Conservation (phyloP, 2,797 vertebrate species). For the Cossypha niveicapilla region DNA sequence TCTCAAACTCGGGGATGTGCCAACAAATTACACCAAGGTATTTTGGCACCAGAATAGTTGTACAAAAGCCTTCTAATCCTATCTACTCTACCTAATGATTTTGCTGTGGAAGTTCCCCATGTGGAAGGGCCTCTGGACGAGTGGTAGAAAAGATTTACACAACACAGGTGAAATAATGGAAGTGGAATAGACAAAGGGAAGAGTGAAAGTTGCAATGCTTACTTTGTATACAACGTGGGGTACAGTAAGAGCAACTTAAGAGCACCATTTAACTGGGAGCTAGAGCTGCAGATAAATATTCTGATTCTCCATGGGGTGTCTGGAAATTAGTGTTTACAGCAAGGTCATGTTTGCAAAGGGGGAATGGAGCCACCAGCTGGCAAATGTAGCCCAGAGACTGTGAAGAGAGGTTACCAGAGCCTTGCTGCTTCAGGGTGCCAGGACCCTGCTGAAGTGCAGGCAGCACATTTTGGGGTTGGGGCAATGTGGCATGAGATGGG, state of each 20-base stretch:
- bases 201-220: not conserved
- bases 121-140: not conserved
- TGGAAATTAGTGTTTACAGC: conserved; percentile 2
- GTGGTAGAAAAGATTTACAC: not conserved
- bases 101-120: not conserved
- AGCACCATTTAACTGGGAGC: not conserved
- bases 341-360: conserved; percentile 5
- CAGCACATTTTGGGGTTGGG: not conserved
- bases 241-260: not conserved
- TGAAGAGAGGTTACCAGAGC: not conserved
- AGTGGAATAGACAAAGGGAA: not conserved
- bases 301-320: not conserved
- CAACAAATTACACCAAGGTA: not conserved
- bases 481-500: not conserved
- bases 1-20: not conserved
- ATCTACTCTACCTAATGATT: not conserved
- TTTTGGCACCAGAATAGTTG: not conserved
- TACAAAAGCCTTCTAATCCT: not conserved
- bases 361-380: conserved; percentile 1
- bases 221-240: not conserved
- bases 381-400: not conserved
- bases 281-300: not conserved
- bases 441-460: not conserved
- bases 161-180: not conserved
- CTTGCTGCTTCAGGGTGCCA: not conserved